A percentile compares a stretch with the other conserved stretches of the same genome.
Evolutionary conservation across 2,797 vertebrate species (phyloP).

Genomic region (Acrocephalus scirpaceus): DNA sequence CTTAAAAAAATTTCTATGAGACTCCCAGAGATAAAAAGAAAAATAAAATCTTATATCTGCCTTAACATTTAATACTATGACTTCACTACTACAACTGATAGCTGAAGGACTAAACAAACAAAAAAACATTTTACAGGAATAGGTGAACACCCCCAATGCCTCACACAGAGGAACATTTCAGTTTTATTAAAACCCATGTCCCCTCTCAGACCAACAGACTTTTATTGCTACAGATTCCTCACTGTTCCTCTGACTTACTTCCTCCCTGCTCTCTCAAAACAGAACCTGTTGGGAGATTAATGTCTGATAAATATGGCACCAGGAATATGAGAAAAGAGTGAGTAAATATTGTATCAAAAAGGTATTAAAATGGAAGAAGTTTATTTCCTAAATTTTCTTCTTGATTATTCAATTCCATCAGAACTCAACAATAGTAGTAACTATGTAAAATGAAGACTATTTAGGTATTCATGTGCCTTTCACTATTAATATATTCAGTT

Average conservation of each 20-base stretch:
- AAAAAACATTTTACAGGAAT: not conserved
- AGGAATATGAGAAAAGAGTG: not conserved
- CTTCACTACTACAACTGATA: not conserved
- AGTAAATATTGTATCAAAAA: not conserved
- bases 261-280: not conserved
- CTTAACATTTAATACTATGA: not conserved
- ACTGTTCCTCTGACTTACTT: not conserved
- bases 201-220: not conserved
- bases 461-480: not conserved
- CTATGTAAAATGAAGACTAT: not conserved
- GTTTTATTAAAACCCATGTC: not conserved
- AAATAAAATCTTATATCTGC: not conserved
- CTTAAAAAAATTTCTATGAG: not conserved
- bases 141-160: not conserved
- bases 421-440: not conserved
- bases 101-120: not conserved
- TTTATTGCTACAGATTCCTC: not conserved
- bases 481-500: not conserved
- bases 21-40: not conserved
- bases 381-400: not conserved
- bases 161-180: not conserved
- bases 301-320: not conserved
- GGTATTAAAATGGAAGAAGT: not conserved
- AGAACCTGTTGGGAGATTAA: not conserved
- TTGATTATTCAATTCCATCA: not conserved